Conservation (phyloP, 2,797 vertebrate genomes). For the Acrocephalus scirpaceus region DNA sequence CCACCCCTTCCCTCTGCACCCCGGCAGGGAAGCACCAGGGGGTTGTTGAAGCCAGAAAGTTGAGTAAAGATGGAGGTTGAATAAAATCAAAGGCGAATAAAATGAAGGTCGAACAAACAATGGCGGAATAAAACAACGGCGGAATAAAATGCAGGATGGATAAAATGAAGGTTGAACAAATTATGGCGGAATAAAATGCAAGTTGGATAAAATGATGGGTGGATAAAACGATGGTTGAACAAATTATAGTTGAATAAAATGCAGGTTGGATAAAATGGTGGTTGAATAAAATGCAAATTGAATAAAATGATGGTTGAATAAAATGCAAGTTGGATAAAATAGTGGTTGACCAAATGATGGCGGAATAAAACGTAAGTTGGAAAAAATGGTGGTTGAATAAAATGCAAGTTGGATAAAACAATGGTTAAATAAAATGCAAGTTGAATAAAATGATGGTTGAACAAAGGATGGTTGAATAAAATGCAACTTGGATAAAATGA, state of each 20-base stretch:
- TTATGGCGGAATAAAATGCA: no score
- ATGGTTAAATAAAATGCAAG: no score
- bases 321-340: no score
- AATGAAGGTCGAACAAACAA: fast-evolving
- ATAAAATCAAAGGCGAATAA: fast-evolving
- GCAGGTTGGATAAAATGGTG: fast-evolving
- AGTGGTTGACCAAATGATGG: no score
- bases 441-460: neutral
- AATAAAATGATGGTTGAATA: fast-evolving
- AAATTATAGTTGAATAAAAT: neutral
- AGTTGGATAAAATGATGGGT: no score
- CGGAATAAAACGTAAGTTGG: no score
- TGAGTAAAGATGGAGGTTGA: fast-evolving
- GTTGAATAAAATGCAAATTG: neutral
- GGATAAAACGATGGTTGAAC: fast-evolving
- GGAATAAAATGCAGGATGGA: neutral
- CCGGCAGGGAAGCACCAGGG: neutral
- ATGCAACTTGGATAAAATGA: no score
- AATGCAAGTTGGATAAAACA: neutral
- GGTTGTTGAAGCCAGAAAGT: fast-evolving
- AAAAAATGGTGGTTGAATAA: fast-evolving
- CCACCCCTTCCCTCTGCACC: neutral
- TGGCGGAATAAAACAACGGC: fast-evolving
- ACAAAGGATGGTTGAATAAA: no score
- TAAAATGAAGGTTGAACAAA: fast-evolving